Percentiles rank a stretch among this genome's conserved stretches.
phyloP scores from a whole-genome alignment of 2,797 vertebrate species.

The Cyclura pinguis region DNA sequence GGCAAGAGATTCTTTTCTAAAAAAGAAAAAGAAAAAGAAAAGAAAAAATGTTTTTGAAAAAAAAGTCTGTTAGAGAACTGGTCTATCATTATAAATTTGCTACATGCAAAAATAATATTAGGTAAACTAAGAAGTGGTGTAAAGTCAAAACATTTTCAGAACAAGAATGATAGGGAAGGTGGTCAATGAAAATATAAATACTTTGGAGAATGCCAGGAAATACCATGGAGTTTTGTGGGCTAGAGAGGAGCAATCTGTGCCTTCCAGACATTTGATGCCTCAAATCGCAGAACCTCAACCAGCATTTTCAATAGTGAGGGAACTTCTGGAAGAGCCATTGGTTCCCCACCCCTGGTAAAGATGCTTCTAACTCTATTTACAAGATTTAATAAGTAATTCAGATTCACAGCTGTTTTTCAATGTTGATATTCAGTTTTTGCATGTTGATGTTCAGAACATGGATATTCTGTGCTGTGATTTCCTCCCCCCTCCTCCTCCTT shows the following conservation, averaged over 20 bases:
- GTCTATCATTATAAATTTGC: slow-evolving; percentile 80
- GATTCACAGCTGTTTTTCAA: slow-evolving; percentile 31
- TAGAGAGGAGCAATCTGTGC: background rate
- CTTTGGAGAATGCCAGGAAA: slow-evolving; percentile 47
- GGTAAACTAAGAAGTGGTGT: slow-evolving; percentile 73
- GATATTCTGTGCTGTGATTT: background rate
- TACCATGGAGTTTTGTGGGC: slow-evolving; percentile 48
- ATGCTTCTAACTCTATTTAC: background rate
- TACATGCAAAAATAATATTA: slow-evolving; percentile 76
- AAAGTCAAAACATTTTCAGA: slow-evolving; percentile 65
- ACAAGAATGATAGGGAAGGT: slow-evolving; percentile 30
- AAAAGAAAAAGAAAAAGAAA: slow-evolving; percentile 55
- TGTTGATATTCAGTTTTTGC: slow-evolving; percentile 58
- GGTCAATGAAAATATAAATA: slow-evolving; percentile 31
- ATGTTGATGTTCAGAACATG: slow-evolving; percentile 48
- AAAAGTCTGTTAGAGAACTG: slow-evolving; percentile 64
- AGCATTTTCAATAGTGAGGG: background rate
- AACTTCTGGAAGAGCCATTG: background rate
- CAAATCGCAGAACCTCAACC: background rate
- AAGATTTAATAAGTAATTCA: slow-evolving; percentile 4
- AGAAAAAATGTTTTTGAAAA: slow-evolving; percentile 46
- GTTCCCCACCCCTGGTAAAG: background rate
- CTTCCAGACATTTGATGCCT: background rate
- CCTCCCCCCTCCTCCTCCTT: no score
- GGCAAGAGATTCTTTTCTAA: slow-evolving; percentile 80